A percentile compares a stretch with the other conserved stretches of the same genome.
Conservation (phyloP, 2,797 vertebrate species). For the Alcedo atthis region DNA sequence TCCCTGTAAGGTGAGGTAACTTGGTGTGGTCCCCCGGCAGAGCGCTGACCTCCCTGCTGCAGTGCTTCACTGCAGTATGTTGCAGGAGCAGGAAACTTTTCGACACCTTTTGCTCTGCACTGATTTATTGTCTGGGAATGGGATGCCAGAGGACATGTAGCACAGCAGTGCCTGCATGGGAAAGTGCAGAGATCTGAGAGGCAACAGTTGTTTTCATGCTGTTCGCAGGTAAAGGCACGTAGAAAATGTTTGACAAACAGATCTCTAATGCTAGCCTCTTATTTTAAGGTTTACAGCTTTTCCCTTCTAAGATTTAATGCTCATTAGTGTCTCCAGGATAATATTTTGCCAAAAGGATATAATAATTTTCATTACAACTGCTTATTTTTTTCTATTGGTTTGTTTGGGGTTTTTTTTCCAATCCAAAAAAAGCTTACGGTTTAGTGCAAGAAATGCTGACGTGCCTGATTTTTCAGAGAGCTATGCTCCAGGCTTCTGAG, state of each 20-base stretch:
- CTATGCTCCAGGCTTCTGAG: neutral
- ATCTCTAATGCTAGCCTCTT: neutral
- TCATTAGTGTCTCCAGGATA: neutral
- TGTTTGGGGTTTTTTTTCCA: neutral
- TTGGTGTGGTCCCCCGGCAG: neutral
- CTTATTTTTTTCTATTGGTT: neutral
- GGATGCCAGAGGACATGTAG: neutral
- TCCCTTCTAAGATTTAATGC: neutral
- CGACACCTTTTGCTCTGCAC: neutral
- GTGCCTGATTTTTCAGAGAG: neutral
- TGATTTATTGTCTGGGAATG: neutral
- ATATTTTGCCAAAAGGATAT: neutral
- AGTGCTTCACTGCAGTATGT: neutral
- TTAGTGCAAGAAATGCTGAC: conserved; percentile 25
- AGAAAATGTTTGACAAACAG: neutral
- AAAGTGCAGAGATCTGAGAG: neutral
- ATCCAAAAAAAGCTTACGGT: neutral
- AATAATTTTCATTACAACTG: neutral
- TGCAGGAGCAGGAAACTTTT: conserved; percentile 39
- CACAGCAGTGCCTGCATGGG: accelerated
- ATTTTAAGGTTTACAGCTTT: neutral
- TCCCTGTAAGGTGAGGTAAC: neutral
- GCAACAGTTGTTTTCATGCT: neutral
- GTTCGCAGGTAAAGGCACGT: neutral
- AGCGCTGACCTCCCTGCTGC: neutral